Conservation (phyloP, 2,797 vertebrate species). For the Anabacerthia variegaticeps region DNA sequence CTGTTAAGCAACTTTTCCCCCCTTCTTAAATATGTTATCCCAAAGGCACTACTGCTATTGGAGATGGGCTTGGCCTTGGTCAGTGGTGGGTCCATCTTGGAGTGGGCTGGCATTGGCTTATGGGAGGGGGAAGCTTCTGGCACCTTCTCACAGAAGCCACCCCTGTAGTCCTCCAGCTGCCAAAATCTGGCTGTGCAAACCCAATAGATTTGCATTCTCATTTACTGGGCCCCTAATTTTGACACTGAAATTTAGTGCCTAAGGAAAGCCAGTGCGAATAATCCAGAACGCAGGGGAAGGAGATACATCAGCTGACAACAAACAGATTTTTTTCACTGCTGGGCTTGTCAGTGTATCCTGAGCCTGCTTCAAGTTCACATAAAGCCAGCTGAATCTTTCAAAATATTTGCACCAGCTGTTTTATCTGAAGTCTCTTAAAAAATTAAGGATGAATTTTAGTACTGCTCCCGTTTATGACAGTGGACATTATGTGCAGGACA, state of each 20-base stretch:
- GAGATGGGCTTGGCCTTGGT: neutral
- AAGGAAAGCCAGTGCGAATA: neutral
- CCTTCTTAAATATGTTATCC: neutral
- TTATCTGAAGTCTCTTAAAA: neutral
- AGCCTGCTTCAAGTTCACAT: neutral
- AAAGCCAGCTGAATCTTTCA: neutral
- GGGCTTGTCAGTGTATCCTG: neutral
- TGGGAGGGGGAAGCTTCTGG: neutral
- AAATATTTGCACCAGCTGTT: neutral
- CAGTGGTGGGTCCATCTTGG: rapidly evolving
- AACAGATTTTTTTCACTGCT: neutral
- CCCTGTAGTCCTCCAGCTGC: neutral
- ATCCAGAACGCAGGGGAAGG: neutral
- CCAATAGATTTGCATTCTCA: neutral
- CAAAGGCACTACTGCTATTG: rapidly evolving
- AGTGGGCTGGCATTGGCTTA: neutral
- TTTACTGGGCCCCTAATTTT: neutral
- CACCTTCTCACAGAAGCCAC: neutral
- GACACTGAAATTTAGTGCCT: neutral
- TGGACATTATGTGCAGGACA: neutral
- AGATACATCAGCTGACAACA: neutral
- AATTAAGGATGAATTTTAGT: neutral
- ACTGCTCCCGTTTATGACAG: neutral
- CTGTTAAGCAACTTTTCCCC: neutral
- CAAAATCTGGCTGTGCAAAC: neutral